Evolutionary conservation across 2,113 vertebrate species (phyloP).

Genomic region (Sula dactylatra): DNA sequence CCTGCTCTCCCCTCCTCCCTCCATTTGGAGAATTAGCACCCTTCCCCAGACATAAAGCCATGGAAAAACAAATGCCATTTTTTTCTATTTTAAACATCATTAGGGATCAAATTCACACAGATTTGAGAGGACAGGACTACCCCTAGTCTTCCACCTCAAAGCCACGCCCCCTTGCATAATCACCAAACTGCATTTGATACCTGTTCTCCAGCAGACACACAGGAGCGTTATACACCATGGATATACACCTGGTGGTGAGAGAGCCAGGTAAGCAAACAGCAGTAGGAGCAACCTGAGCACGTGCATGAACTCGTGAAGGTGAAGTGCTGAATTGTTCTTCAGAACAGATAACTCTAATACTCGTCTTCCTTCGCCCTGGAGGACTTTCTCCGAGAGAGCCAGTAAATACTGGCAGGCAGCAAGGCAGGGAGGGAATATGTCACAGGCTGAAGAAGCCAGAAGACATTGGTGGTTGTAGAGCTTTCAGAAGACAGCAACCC

Average conservation of each 20-base stretch:
- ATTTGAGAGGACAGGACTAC: neutral
- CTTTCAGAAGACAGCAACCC: neutral
- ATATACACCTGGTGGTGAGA: neutral
- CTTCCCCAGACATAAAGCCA: neutral
- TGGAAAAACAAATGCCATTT: neutral
- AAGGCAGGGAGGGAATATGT: neutral
- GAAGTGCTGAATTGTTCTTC: neutral
- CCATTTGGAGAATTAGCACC: neutral
- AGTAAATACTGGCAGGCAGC: neutral
- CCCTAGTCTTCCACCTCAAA: neutral
- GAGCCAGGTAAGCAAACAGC: neutral
- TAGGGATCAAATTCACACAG: neutral
- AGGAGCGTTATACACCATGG: neutral
- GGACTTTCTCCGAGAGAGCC: neutral
- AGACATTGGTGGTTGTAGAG: neutral
- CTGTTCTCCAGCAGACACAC: neutral
- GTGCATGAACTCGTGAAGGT: neutral
- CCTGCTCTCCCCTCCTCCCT: neutral
- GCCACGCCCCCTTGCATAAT: neutral
- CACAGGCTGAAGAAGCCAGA: neutral
- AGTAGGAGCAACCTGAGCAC: neutral
- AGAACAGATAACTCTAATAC: neutral
- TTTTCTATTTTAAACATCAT: neutral
- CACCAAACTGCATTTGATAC: neutral
- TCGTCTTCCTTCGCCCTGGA: neutral